Base-by-base conservation (phyloP, 2,888 invertebrate species). In the Enoplolaimus lenunculus region DNA sequence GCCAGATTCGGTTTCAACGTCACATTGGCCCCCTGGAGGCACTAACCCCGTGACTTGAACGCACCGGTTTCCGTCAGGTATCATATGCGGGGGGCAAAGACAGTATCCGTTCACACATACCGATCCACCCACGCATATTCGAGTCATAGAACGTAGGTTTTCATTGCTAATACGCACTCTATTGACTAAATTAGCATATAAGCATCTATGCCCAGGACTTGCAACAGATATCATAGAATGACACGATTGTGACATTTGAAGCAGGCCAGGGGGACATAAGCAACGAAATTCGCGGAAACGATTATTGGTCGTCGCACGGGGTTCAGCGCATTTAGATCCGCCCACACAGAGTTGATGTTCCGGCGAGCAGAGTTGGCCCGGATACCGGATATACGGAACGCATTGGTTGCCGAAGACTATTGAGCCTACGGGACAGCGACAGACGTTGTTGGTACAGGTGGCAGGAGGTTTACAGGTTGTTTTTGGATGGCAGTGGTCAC, bases 91-190 rank as follows among this genome's bases (percentile, higher is more conserved):
- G 31, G 64, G 64, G 31, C 64, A 62, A 7, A 16, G 7, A n/a
- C 64, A 62, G 28, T 7, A 7, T 26, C 76, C 76, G 34, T 75
- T 77, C 3, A 76, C 59, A 70, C 79, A 79, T 21, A 71, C 35
- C 0, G 77, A 76, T 60, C 75, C 76, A n/a, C 79, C 79, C 3
- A 75, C 75, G 70, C 79, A 79, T 70, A 76, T 75, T 26, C 72
- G 74, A 68, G 77, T 78, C 21, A 2, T 21, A 67, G 28, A 69
- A n/a, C n/a, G n/a, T n/a, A n/a, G n/a, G n/a, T n/a, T n/a, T n/a
- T n/a, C n/a, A n/a, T n/a, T n/a, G n/a, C n/a, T n/a, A n/a, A n/a
- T n/a, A n/a, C n/a, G n/a, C n/a, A n/a, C n/a, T n/a, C n/a, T n/a
- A n/a, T n/a, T n/a, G n/a, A n/a, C n/a, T n/a, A n/a, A n/a, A n/a